Evolutionary conservation across 2,888 invertebrate genomes (phyloP).

Genomic region (Lasioglossum lativentre): DNA sequence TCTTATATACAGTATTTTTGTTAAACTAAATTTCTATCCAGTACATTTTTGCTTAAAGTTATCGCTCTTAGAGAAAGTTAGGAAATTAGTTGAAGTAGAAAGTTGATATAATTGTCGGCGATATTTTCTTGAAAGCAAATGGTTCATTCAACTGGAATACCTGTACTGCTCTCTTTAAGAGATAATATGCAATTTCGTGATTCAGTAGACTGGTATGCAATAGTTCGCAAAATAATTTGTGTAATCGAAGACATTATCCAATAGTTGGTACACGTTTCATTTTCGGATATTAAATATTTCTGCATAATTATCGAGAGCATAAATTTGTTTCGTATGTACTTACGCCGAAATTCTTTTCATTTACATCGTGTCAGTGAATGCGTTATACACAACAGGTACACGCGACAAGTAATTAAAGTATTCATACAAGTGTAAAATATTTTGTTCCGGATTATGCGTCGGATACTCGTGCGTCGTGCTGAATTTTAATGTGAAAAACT

Average conservation of each 20-base stretch:
- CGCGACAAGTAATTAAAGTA: conserved; percentile 17
- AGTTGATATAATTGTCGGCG: neutral
- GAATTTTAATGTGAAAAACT: conserved; percentile 18
- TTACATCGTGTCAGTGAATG: neutral
- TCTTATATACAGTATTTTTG: neutral
- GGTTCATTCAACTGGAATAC: neutral
- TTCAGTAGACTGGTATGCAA: neutral
- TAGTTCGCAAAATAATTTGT: neutral
- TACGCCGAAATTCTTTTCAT: conserved; percentile 19
- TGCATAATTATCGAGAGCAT: conserved; percentile 2
- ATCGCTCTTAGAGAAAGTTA: neutral
- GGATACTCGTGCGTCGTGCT: neutral
- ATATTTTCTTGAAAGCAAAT: neutral
- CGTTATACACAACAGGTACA: neutral
- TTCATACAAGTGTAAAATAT: conserved; percentile 20
- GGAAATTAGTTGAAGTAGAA: neutral
- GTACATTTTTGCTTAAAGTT: neutral
- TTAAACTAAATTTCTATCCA: neutral
- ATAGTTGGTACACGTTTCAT: neutral
- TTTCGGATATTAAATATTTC: neutral
- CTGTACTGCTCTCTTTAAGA: neutral
- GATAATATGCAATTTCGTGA: neutral
- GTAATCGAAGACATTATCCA: neutral
- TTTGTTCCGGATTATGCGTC: conserved; percentile 1
- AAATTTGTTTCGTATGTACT: neutral